Percentiles rank a stretch among this genome's conserved stretches.
Evolutionary conservation across 1,140 invertebrate genomes (phyloP).

Genomic region (Macrotrachela quadricornifera): DNA sequence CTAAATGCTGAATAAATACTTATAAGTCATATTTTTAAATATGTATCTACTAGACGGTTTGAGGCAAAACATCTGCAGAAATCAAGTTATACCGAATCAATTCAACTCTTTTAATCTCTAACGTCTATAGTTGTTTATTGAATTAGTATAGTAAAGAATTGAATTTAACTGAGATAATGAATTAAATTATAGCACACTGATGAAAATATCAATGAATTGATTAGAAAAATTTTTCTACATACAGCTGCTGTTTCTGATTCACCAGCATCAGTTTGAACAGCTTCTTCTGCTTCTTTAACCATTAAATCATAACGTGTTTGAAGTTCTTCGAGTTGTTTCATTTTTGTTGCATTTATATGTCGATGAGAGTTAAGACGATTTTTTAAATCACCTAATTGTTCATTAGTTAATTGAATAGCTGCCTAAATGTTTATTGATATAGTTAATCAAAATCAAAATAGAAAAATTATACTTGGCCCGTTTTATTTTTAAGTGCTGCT

Average conservation of each 20-base stretch:
- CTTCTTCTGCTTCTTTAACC: conserved; percentile 24
- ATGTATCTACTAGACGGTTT: too few species aligned
- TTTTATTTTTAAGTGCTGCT: conserved; percentile 27
- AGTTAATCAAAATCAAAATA: too few species aligned
- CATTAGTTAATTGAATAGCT: conserved; percentile 27
- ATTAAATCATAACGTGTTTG: conserved; percentile 26
- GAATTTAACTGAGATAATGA: too few species aligned
- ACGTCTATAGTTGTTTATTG: too few species aligned
- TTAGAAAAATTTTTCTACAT: not conserved
- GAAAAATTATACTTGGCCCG: conserved; percentile 18
- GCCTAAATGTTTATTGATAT: conserved; percentile 13
- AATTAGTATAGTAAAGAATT: too few species aligned
- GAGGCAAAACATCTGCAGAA: too few species aligned
- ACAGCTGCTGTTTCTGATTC: conserved; percentile 27
- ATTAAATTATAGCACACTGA: too few species aligned
- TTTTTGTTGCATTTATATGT: conserved; percentile 21
- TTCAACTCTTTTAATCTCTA: too few species aligned
- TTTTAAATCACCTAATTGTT: conserved; percentile 27
- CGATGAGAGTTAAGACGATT: conserved; percentile 23
- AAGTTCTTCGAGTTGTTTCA: conserved; percentile 20
- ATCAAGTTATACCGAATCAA: too few species aligned
- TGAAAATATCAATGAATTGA: not conserved
- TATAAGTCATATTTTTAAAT: too few species aligned
- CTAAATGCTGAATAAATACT: too few species aligned
- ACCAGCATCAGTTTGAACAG: conserved; percentile 23